Percentiles rank a stretch among this genome's conserved stretches.
Evolutionary conservation across 1,140 invertebrate species (phyloP).

Genomic region (Leucophenga varia): DNA sequence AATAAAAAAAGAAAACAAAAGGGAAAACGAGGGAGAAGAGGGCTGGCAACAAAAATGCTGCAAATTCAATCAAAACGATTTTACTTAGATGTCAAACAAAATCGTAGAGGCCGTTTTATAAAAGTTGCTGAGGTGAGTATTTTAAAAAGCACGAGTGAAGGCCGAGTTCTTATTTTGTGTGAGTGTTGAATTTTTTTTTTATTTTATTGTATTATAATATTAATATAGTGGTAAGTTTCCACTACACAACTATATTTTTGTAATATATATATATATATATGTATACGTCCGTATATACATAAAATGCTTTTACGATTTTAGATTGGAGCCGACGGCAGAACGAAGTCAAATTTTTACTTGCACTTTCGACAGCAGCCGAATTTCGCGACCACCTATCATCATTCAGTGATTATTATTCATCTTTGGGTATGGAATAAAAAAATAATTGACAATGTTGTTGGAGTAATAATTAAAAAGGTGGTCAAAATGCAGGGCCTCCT

Average conservation of each 20-base stretch:
- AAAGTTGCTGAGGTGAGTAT: conserved; percentile 95
- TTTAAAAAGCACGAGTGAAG: too few species aligned
- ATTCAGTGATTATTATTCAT: conserved; percentile 97
- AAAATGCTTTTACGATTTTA: conserved; percentile 51
- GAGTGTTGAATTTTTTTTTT: too few species aligned
- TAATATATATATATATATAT: too few species aligned
- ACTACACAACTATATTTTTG: background rate
- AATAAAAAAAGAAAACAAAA: too few species aligned
- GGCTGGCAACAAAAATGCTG: conserved; percentile 95
- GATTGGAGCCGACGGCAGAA: conserved; percentile 88
- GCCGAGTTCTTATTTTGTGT: too few species aligned
- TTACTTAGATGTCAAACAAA: conserved; percentile 99
- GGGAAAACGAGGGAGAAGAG: too few species aligned
- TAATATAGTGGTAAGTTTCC: background rate
- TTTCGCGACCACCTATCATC: conserved; percentile 95
- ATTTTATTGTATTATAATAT: too few species aligned
- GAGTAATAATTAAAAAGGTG: too few species aligned
- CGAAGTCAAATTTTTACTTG: conserved; percentile 89
- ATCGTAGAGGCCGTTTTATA: conserved; percentile 94
- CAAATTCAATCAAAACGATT: conserved; percentile 98
- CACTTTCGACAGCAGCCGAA: conserved; percentile 95
- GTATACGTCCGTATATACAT: too few species aligned
- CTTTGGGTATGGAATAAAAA: too few species aligned
- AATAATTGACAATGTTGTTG: too few species aligned
- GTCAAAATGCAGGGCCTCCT: conserved; percentile 90